phyloP scores from a whole-genome alignment of 2,888 invertebrate genomes.

The Patella pellucida region DNA sequence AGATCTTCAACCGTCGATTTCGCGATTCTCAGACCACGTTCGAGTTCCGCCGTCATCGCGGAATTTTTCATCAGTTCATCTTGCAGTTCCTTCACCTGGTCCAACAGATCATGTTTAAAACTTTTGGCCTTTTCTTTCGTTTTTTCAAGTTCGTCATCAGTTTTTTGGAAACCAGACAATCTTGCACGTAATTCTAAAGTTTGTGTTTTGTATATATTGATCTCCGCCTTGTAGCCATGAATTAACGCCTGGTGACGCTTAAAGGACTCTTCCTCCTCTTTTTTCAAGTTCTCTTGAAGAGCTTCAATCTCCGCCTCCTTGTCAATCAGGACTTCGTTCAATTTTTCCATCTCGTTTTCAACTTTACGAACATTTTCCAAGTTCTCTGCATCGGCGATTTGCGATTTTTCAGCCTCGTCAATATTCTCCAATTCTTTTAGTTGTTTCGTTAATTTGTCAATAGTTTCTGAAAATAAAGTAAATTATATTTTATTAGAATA shows the following conservation, averaged over 20 bases:
- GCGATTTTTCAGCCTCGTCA: not conserved
- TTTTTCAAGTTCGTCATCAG: slow-evolving; percentile 26
- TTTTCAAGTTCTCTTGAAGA: slow-evolving; percentile 41
- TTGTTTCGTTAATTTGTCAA: slow-evolving; percentile 16
- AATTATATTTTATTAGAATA: too few species aligned
- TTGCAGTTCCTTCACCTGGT: slow-evolving; percentile 43
- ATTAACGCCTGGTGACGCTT: slow-evolving; percentile 58
- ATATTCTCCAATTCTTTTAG: slow-evolving; percentile 12
- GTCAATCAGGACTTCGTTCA: slow-evolving; percentile 33
- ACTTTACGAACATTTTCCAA: slow-evolving; percentile 12
- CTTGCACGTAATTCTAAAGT: slow-evolving; percentile 32
- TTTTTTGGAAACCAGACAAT: not conserved
- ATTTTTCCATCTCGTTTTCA: slow-evolving; percentile 17
- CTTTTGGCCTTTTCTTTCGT: slow-evolving; percentile 24
- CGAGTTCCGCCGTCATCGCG: slow-evolving; percentile 39
- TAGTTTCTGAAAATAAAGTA: not conserved
- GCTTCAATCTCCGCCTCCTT: slow-evolving; percentile 38
- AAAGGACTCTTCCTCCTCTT: slow-evolving; percentile 50
- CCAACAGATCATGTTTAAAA: slow-evolving; percentile 35
- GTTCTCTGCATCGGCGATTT: not conserved
- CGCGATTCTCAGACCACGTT: slow-evolving; percentile 41
- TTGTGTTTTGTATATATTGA: slow-evolving; percentile 52
- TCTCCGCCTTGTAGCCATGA: slow-evolving; percentile 62
- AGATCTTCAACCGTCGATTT: slow-evolving; percentile 39
- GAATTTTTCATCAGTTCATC: slow-evolving; percentile 44